Conservation (phyloP, 1,140 invertebrate species). For the Nixonia krombeini region DNA sequence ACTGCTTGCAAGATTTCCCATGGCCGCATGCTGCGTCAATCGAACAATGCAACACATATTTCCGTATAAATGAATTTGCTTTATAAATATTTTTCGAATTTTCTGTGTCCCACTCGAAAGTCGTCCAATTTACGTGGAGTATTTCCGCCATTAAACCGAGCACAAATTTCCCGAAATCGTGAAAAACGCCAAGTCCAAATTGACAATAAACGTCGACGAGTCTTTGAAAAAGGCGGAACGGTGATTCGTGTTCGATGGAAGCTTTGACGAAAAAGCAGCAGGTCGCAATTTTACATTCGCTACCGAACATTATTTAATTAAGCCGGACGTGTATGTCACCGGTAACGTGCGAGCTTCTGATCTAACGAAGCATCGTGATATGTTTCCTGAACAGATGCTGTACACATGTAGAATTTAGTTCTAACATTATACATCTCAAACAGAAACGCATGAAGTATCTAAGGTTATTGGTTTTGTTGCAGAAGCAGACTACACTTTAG, state of each 20-base stretch:
- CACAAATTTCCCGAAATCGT: slow-evolving; percentile 9
- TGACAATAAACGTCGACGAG: slow-evolving; percentile 33
- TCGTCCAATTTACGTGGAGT: slow-evolving; percentile 13
- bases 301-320: slow-evolving; percentile 38
- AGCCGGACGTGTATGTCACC: slow-evolving; percentile 7
- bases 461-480: slow-evolving; percentile 73
- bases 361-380: neutral
- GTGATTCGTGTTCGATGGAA: slow-evolving; percentile 30
- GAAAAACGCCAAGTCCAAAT: slow-evolving; percentile 23
- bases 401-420: no score
- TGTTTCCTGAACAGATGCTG: slow-evolving; percentile 28
- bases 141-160: slow-evolving; percentile 9
- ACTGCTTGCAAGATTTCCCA: no score
- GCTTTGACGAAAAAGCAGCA: slow-evolving; percentile 31
- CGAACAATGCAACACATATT: no score
- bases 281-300: slow-evolving; percentile 26
- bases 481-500: slow-evolving; percentile 91
- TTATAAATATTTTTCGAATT: neutral
- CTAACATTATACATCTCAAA: no score
- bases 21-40: no score
- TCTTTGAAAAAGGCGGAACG: slow-evolving; percentile 23
- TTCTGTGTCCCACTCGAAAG: neutral
- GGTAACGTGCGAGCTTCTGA: slow-evolving; percentile 16
- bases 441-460: no score
- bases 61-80: neutral